Base-by-base conservation (phyloP, 2,888 invertebrate species). In the Watsonalla binaria region DNA sequence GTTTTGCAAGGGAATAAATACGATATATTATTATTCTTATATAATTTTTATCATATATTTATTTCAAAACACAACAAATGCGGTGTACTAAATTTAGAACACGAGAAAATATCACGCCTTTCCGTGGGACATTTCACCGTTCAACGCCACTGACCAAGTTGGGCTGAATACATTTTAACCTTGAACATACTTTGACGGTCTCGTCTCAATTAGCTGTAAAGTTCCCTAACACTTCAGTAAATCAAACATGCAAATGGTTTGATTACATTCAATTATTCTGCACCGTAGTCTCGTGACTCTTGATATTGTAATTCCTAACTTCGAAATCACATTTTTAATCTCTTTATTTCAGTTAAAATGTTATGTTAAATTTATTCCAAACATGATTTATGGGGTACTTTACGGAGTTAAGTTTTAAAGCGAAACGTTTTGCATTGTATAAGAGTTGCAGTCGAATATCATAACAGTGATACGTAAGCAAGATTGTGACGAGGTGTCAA, bases 401-500 rank as follows among this genome's bases (percentile, higher is more conserved):
- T 1, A 24, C 24, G 24, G 1, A 24, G 1, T 24, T 24, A 24
- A 24, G 24, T 24, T 37, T 37, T 5, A 33, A 8, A 33, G 24
- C 2, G 11, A 5, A 47, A n/a, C 4, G 24, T 47, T 14, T 48
- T 51, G 52, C 51, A 57, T 55, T 58, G 55, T 61, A 57, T 57
- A 57, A 11, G 42, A 11, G 42, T 11, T 42, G 5, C 8, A 42
- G 42, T 59, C 46, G n/a, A 54, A 57, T 56, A 57, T 60, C 58
- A 60, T 61, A 61, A 60, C 55, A 59, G 56, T 52, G 47, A 57
- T 49, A 57, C 55, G 49, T 58, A 47, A 46, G 54, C 51, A 52
- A 50, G 51, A 46, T 56, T 48, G 57, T 65, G 63, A 68, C 54
- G 63, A 77, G 82, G 80, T 84, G 80, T 86, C 83, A 73, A 76